Conservation (phyloP, 2,797 vertebrate genomes). For the Kryptolebias ocellatus region DNA sequence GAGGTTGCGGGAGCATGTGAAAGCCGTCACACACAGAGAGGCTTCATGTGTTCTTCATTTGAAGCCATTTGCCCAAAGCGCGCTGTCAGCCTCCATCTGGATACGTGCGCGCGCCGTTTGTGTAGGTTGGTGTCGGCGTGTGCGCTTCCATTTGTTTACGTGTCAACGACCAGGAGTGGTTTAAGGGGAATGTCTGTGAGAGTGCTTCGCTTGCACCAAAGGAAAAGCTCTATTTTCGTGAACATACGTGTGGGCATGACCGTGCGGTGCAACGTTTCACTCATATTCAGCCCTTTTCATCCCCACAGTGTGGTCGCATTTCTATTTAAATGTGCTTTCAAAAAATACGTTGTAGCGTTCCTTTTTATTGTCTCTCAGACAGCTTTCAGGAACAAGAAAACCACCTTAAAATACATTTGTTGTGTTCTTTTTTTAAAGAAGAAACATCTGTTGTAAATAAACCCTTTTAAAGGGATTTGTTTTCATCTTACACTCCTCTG, state of each 20-base stretch:
- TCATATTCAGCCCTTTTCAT: slow-evolving; percentile 33
- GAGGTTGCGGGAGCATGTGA: slow-evolving; percentile 76
- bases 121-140: slow-evolving; percentile 36
- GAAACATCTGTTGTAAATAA: background rate
- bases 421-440: background rate
- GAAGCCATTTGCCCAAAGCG: slow-evolving; percentile 77
- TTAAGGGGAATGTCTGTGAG: slow-evolving; percentile 60
- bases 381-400: background rate
- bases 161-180: slow-evolving; percentile 72
- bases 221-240: slow-evolving; percentile 55
- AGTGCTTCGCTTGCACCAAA: slow-evolving; percentile 44
- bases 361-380: background rate
- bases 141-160: slow-evolving; percentile 64
- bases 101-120: slow-evolving; percentile 44
- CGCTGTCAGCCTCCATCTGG: slow-evolving; percentile 82
- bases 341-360: background rate
- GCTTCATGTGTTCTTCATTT: slow-evolving; percentile 79
- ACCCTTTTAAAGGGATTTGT: background rate
- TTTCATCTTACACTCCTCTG: background rate
- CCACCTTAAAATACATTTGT: background rate
- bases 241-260: slow-evolving; percentile 22
- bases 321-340: slow-evolving; percentile 31
- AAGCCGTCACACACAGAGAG: slow-evolving; percentile 75
- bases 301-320: slow-evolving; percentile 24
- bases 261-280: slow-evolving; percentile 13